Base-by-base conservation (phyloP, 2,797 vertebrate species). In the Emydoidea blandingii region DNA sequence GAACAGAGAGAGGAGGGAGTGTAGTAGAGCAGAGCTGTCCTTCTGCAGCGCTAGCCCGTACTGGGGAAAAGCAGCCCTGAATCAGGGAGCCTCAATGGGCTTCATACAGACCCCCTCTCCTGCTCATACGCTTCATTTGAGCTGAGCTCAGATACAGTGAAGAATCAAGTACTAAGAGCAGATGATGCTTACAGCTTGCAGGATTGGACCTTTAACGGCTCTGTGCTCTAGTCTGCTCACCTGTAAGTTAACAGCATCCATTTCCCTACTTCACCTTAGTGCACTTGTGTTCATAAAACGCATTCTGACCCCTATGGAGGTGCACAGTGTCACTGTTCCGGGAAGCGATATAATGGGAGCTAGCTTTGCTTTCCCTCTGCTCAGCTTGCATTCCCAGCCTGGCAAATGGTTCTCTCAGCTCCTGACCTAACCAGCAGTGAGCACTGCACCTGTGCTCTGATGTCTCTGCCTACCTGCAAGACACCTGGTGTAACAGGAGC, bases 381-480 rank as follows among this genome's bases (percentile, higher is more conserved):
- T 93, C 57, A 41, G 65, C n/a, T 74, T 41, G 21, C 21, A 74
- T 44, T 41, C 37, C 5, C 19, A 74, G 68, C 68, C 41, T 25
- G 65, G 65, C 47, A 19, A 85, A 86, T 92, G 54, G 90, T 83
- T 50, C 80, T 16, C 54, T 68, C 88, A 9, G 81, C 91, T 86
- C 53, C 86, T 85, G 85, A 79, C 53, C 49, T 79, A 90, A 87
- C 79, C 80, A 90, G 81, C 91, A 86, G 85, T 87, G 31, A 93
- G 53, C 76, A 8, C 53, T 47, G 44, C 25, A 1, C 3, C 3
- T 4, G 72, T 41, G 74, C 85, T 29, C 21, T 0, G 56, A 88
- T 54, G 62, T 92, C 56, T 82, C 37, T 86, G 91, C 50, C 81
- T 83, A 87, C 47, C 31, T 0, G 59, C n/a, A 5, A 85, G 52